phyloP scores from a whole-genome alignment of 1,140 invertebrate species.

The Solenopsis fugax region DNA sequence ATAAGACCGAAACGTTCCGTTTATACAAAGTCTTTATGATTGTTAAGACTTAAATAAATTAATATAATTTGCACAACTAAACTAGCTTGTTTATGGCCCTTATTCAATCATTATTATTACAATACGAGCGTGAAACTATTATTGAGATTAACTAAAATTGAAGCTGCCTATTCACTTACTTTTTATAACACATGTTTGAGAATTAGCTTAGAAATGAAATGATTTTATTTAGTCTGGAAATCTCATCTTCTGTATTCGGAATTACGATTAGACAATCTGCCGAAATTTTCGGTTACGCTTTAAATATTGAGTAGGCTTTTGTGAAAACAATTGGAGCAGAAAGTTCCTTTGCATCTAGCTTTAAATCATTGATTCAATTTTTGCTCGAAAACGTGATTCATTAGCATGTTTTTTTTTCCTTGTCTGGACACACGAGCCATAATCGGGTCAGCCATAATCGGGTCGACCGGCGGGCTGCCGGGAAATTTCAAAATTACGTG shows the following conservation, averaged over 20 bases:
- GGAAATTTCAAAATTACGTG: conserved; percentile 41
- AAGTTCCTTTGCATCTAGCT: conserved; percentile 27
- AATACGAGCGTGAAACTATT: too few relatives aligned
- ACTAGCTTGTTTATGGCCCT: too few relatives aligned
- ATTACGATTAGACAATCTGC: neutral
- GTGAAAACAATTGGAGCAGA: neutral
- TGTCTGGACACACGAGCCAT: neutral
- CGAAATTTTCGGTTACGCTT: neutral
- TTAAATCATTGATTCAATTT: conserved; percentile 38
- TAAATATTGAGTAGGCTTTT: neutral
- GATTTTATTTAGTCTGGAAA: neutral
- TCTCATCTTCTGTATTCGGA: neutral
- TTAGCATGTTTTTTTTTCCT: conserved; percentile 30
- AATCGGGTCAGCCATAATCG: conserved; percentile 30
- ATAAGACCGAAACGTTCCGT: too few relatives aligned
- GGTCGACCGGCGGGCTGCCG: conserved; percentile 8
- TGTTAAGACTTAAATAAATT: too few relatives aligned
- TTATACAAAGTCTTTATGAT: too few relatives aligned
- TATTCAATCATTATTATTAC: too few relatives aligned
- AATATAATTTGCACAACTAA: too few relatives aligned
- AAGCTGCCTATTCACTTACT: neutral
- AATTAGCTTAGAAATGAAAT: neutral
- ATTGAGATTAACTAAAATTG: neutral
- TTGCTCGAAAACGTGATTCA: conserved; percentile 32
- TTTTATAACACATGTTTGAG: neutral